Evolutionary conservation across 2,113 vertebrate species (phyloP).

Genomic region (Tragulus kanchil): DNA sequence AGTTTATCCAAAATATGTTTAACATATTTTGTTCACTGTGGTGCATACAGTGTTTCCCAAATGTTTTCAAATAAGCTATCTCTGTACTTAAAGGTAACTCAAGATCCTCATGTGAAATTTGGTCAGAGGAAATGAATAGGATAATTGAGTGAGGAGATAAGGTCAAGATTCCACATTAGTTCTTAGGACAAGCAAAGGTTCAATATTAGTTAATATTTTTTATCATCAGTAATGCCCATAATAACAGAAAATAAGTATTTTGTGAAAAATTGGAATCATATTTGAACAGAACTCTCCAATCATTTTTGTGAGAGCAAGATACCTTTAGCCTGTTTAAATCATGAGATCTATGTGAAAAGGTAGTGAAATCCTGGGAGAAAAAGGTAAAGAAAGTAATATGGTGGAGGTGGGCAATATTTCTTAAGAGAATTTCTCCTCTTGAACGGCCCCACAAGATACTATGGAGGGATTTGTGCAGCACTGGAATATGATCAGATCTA

Average conservation of each 20-base stretch:
- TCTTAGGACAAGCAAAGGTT: background rate
- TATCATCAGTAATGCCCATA: background rate
- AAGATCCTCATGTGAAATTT: background rate
- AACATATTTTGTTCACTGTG: constrained; percentile 45
- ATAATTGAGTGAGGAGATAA: background rate
- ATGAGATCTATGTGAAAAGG: background rate
- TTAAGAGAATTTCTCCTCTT: background rate
- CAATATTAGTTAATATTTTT: background rate
- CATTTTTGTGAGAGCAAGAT: background rate
- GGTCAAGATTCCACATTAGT: background rate
- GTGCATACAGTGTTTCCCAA: background rate
- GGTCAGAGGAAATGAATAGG: background rate
- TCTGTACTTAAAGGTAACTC: background rate
- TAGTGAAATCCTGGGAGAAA: background rate
- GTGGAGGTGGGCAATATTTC: background rate
- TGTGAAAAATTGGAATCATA: background rate
- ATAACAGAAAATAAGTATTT: background rate
- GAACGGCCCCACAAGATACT: background rate
- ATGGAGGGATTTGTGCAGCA: background rate
- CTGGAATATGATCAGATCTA: background rate
- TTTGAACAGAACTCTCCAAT: background rate
- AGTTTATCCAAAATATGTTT: constrained; percentile 25
- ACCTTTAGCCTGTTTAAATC: background rate
- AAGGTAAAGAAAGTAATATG: background rate
- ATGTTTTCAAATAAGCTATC: background rate